Evolutionary conservation across 2,888 invertebrate species (phyloP), one percentile per base, ranked within the genome.

Genomic region (Eupithecia vulgata): DNA sequence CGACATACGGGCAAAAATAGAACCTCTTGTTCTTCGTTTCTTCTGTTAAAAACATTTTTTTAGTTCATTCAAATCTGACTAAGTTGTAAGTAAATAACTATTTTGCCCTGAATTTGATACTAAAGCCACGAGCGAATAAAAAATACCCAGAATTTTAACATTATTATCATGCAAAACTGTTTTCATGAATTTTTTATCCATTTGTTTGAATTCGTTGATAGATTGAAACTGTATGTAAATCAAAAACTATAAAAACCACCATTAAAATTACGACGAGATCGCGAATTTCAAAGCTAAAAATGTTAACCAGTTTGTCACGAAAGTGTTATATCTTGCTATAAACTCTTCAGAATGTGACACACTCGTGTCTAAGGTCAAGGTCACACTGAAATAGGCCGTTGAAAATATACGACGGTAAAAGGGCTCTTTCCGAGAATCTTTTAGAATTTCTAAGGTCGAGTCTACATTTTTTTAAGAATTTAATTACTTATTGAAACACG

Each of bases 341-440:
- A 45, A 65, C 64, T 67, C 42, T 68, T 67, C 42, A 21, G 42
- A 70, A 45, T 62, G 48, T 59, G 68, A 66, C 67, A 74, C 71
- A 30, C 30, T 30, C 30, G 30, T 30, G 70, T 52, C 70, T 68
- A 40, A 65, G 70, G 73, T 78, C 75, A 75, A 71, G 76, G 78
- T 70, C 67, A 69, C 21, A 45, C 66, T 67, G 67, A 76, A 78
- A 76, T 76, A 76, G 72, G 61, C 67, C 59, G 67, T 17, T 57
- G 42, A 70, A 52, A 69, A 68, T 67, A 57, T 64, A 71, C 52
- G 40, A 35, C 10, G 15, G 21, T 25, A 57, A 57, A 25, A 25
- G 57, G 21, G 57, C 57, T 57, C 25, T 57, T 57, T 57, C 57
- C 5, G 25, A 25, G 57, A 57, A 57, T 57, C 2, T 10, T n/a